Conservation (phyloP, 1,140 invertebrate genomes). For the Drosophila lacertosa region DNA sequence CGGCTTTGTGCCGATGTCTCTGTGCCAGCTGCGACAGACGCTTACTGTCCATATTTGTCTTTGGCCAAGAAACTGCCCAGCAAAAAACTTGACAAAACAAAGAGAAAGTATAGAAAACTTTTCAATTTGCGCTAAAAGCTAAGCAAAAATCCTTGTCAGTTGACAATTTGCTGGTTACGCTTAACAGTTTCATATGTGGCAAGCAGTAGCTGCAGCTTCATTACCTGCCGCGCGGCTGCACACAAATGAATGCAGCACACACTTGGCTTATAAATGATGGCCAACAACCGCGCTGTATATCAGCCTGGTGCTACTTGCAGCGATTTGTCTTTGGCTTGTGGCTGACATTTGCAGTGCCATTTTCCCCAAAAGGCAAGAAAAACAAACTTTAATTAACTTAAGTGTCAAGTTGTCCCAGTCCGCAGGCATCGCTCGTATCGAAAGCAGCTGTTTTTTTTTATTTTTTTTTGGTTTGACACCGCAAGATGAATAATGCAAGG, state of each 20-base stretch:
- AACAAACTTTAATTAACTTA: constrained; percentile 76
- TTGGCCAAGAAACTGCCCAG: constrained; percentile 37
- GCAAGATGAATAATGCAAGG: constrained; percentile 46
- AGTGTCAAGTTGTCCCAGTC: constrained; percentile 38
- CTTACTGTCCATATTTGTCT: constrained; percentile 62
- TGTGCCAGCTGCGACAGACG: constrained; percentile 46
- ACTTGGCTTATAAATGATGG: constrained; percentile 62
- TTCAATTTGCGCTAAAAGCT: constrained; percentile 73
- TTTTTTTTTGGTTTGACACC: not conserved
- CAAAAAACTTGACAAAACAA: not conserved
- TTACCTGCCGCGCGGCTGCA: constrained; percentile 60
- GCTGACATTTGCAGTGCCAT: constrained; percentile 20
- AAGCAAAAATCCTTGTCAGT: constrained; percentile 8
- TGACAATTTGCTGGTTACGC: constrained; percentile 13
- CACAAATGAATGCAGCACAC: constrained; percentile 50
- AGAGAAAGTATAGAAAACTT: constrained; percentile 41
- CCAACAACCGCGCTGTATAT: constrained; percentile 25
- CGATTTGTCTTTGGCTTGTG: constrained; percentile 62
- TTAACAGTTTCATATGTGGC: constrained; percentile 40
- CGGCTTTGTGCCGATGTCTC: constrained; percentile 73
- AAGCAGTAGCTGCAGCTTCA: constrained; percentile 53
- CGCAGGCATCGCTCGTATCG: constrained; percentile 10
- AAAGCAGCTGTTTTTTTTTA: constrained; percentile 1
- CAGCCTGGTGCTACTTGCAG: not conserved
- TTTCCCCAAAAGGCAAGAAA: constrained; percentile 41